These are phyloP conservation scores for Ashinkailepas kermadecensis DNA, from an alignment of 2,888 invertebrate species.

Conservation along the genomic window DNA sequence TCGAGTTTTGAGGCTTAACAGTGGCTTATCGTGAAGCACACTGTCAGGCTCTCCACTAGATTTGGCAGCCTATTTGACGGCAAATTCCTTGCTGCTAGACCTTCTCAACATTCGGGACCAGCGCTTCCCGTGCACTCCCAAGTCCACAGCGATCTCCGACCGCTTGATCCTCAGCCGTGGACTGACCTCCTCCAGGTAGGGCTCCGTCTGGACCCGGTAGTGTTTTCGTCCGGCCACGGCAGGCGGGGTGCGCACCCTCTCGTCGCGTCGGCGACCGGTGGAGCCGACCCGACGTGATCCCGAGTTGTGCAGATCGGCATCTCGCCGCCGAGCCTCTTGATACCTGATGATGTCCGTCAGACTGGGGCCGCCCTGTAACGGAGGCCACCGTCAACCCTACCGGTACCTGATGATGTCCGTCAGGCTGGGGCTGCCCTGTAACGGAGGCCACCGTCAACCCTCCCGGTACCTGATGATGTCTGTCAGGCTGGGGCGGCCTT, in stretches of 20 bases:
- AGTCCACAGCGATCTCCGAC: too few species aligned
- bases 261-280: not conserved
- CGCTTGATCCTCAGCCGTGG: not conserved
- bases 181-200: slow-evolving; percentile 72
- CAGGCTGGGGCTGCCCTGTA: not conserved
- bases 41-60: too few species aligned
- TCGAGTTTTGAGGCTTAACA: too few species aligned
- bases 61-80: too few species aligned
- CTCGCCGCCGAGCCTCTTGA: not conserved
- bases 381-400: not conserved
- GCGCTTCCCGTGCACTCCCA: too few species aligned
- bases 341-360: slow-evolving; percentile 15
- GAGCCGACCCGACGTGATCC: not conserved
- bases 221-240: slow-evolving; percentile 74
- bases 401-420: too few species aligned
- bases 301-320: not conserved
- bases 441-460: not conserved
- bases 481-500: not conserved
- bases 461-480: not conserved
- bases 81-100: too few species aligned
- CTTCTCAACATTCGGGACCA: too few species aligned
- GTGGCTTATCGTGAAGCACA: too few species aligned
- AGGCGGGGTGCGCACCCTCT: slow-evolving; percentile 60
- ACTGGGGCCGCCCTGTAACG: not conserved
- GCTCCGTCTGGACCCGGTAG: slow-evolving; percentile 81